Evolutionary conservation across 2,888 invertebrate species (phyloP).

Genomic region (Andrena bucephala): DNA sequence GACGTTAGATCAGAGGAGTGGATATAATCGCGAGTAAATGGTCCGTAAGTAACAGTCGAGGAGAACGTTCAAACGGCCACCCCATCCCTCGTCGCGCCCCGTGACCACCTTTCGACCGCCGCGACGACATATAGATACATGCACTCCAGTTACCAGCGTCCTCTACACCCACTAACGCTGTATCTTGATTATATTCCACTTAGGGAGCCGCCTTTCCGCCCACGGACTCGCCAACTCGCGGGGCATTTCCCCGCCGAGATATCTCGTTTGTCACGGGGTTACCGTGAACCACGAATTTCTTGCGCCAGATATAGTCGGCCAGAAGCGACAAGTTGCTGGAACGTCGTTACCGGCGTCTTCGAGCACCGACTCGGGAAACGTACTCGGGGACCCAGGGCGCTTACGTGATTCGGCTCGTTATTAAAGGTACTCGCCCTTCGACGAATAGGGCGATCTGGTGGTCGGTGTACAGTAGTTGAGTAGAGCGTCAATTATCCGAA

Average conservation of each 20-base stretch:
- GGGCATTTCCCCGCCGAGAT: constrained; percentile 66
- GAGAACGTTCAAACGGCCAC: constrained; percentile 68
- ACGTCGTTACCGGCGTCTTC: constrained; percentile 42
- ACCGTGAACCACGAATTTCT: constrained; percentile 67
- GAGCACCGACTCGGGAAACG: constrained; percentile 19
- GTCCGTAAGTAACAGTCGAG: constrained; percentile 75
- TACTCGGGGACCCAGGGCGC: not conserved
- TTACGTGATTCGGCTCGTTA: not conserved
- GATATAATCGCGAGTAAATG: constrained; percentile 79
- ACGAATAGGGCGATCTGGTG: too few species aligned
- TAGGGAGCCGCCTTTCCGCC: constrained; percentile 68
- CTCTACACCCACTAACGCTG: constrained; percentile 62
- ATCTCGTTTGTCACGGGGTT: constrained; percentile 72
- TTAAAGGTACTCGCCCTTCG: not conserved
- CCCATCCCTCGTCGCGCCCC: constrained; percentile 26
- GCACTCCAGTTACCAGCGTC: constrained; percentile 58
- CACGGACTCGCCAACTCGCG: constrained; percentile 57
- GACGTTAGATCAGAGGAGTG: constrained; percentile 68
- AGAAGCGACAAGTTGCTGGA: constrained; percentile 60
- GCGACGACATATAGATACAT: constrained; percentile 62
- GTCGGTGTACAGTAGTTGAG: too few species aligned
- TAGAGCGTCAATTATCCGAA: too few species aligned
- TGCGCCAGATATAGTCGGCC: constrained; percentile 48
- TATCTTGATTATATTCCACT: constrained; percentile 80
- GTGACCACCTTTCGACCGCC: constrained; percentile 58